Percentiles rank a stretch among this genome's conserved stretches.
Evolutionary conservation across 2,113 vertebrate species (phyloP).

Genomic region (Catagonus wagneri): DNA sequence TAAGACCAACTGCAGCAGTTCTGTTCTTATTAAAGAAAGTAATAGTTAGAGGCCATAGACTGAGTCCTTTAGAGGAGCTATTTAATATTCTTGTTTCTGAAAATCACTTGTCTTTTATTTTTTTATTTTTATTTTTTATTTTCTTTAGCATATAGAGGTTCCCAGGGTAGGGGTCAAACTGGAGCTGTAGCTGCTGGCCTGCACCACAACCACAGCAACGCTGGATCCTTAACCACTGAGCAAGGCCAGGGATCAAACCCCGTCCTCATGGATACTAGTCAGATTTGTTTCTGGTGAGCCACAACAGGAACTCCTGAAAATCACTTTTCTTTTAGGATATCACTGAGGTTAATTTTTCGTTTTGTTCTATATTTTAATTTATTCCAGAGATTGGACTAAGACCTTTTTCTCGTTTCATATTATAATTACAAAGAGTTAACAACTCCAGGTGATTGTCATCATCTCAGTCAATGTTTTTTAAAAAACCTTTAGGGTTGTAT

Average conservation of each 20-base stretch:
- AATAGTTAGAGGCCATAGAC: neutral
- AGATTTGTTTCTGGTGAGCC: too few relatives aligned
- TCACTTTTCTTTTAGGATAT: slow-evolving; percentile 39
- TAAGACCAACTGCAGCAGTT: neutral
- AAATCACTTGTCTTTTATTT: slow-evolving; percentile 36
- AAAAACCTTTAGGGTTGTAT: neutral
- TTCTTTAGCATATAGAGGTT: too few relatives aligned
- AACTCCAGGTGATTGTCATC: neutral
- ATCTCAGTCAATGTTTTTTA: neutral
- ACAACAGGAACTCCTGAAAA: neutral
- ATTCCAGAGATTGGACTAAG: neutral
- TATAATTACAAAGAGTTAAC: neutral
- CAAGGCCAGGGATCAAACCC: too few relatives aligned
- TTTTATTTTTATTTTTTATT: too few relatives aligned
- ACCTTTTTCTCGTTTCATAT: slow-evolving; percentile 32
- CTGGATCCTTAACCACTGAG: too few relatives aligned
- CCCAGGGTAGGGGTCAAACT: too few relatives aligned
- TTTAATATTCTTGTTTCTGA: slow-evolving; percentile 29
- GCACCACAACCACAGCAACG: too few relatives aligned
- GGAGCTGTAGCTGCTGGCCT: too few relatives aligned
- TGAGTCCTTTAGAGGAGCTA: neutral
- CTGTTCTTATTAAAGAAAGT: neutral
- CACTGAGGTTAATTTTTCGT: neutral
- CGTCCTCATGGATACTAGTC: too few relatives aligned
- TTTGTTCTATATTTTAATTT: slow-evolving; percentile 60